Conservation (phyloP, 1,140 invertebrate genomes). For the Chymomyza costata region DNA sequence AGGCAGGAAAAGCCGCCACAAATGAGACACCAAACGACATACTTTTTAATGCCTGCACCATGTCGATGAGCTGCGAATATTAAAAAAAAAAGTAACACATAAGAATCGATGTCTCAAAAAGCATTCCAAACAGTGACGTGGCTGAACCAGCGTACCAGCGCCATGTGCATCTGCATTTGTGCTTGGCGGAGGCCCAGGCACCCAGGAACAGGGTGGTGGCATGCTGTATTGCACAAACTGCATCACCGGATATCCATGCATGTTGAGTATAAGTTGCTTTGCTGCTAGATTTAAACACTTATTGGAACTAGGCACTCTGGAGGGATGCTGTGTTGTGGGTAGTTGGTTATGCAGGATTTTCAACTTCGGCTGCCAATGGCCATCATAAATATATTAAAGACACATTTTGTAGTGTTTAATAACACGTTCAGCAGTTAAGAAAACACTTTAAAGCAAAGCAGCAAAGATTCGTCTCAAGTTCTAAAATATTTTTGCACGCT, state of each 20-base stretch:
- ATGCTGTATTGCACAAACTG: constrained; percentile 79
- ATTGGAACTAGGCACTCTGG: too few relatives aligned
- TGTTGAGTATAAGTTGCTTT: too few relatives aligned
- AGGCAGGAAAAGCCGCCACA: constrained; percentile 84
- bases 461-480: too few relatives aligned
- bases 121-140: neutral
- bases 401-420: too few relatives aligned
- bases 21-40: constrained; percentile 85
- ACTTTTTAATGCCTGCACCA: constrained; percentile 79
- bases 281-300: too few relatives aligned
- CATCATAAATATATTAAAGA: too few relatives aligned
- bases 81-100: neutral
- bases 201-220: constrained; percentile 75
- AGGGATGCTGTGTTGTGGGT: too few relatives aligned
- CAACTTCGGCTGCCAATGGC: too few relatives aligned
- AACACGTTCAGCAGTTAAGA: too few relatives aligned
- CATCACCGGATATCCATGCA: constrained; percentile 79
- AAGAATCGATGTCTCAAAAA: too few relatives aligned
- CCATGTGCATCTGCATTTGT: constrained; percentile 48
- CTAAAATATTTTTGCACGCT: neutral
- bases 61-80: constrained; percentile 56
- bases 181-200: constrained; percentile 65
- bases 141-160: constrained; percentile 41
- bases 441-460: too few relatives aligned
- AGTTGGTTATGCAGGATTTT: too few relatives aligned